These are phyloP conservation scores for Agelaius phoeniceus DNA, from an alignment of 2,113 vertebrate genomes.

Conservation along the genomic window DNA sequence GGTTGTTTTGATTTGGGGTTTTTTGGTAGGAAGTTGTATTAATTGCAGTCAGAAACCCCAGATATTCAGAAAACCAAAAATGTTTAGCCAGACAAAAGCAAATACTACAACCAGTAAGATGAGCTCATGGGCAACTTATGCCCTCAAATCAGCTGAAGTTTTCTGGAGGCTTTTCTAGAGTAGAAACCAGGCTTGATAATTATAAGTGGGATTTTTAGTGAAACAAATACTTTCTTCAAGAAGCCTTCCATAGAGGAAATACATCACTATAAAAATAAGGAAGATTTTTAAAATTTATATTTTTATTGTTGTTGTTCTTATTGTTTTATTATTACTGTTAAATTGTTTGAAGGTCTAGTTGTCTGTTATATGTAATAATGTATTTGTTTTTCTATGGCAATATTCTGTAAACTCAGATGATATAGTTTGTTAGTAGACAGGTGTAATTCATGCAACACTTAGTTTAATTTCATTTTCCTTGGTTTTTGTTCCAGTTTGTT, in stretches of 20 bases:
- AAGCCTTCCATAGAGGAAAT: background rate
- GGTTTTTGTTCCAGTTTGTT: background rate
- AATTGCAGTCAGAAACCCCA: background rate
- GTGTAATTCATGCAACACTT: background rate
- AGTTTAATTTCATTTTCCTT: background rate
- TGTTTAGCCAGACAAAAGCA: background rate
- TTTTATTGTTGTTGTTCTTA: background rate
- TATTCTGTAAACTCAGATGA: background rate
- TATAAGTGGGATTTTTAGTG: background rate
- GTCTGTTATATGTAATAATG: background rate
- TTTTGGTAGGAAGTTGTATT: background rate
- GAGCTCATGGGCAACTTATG: background rate
- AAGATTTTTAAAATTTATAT: background rate
- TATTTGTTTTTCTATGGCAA: background rate
- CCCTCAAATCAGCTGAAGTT: background rate
- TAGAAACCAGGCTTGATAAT: background rate
- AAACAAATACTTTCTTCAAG: background rate
- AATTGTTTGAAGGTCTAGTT: background rate
- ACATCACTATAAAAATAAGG: background rate
- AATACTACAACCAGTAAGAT: background rate
- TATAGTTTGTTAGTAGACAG: background rate
- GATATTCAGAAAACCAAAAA: background rate
- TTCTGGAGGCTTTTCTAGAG: background rate
- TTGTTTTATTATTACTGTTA: background rate
- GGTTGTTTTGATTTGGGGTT: fast-evolving